Conservation (phyloP, 2,888 invertebrate species). For the Petrophora chlorosata region DNA sequence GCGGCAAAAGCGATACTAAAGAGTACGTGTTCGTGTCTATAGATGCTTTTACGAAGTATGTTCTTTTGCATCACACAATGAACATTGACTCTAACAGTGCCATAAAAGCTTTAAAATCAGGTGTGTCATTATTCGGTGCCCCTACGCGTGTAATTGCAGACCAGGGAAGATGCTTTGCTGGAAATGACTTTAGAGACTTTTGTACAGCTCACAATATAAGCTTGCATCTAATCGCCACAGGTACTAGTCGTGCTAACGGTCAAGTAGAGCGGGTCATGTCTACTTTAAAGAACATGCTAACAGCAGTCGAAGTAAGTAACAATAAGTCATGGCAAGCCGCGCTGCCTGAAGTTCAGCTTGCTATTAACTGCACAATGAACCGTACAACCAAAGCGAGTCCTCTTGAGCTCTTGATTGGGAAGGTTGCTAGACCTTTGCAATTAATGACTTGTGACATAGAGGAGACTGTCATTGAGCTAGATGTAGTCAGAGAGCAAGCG, state of each 20-base stretch:
- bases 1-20: constrained; percentile 7
- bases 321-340: constrained; percentile 1
- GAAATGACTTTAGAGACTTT: constrained; percentile 29
- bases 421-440: background rate
- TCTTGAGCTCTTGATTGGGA: constrained; percentile 1
- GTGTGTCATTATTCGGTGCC: background rate
- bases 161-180: constrained; percentile 18
- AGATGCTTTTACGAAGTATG: constrained; percentile 8
- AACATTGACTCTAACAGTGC: constrained; percentile 7
- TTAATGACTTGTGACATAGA: background rate
- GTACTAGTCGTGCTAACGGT: constrained; percentile 34
- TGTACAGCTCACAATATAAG: constrained; percentile 27
- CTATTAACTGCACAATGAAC: constrained; percentile 10
- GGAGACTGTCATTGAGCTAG: background rate
- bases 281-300: constrained; percentile 1
- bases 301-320: background rate
- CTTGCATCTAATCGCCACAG: constrained; percentile 36
- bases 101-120: background rate
- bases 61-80: background rate
- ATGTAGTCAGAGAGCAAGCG: background rate
- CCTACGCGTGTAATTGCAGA: background rate
- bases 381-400: constrained; percentile 9
- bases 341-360: background rate
- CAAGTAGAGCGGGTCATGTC: constrained; percentile 35
- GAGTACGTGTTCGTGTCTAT: constrained; percentile 6